These are phyloP conservation scores for Sebastes diaconus DNA, from an alignment of 2,797 vertebrate genomes.

Conservation along the genomic window DNA sequence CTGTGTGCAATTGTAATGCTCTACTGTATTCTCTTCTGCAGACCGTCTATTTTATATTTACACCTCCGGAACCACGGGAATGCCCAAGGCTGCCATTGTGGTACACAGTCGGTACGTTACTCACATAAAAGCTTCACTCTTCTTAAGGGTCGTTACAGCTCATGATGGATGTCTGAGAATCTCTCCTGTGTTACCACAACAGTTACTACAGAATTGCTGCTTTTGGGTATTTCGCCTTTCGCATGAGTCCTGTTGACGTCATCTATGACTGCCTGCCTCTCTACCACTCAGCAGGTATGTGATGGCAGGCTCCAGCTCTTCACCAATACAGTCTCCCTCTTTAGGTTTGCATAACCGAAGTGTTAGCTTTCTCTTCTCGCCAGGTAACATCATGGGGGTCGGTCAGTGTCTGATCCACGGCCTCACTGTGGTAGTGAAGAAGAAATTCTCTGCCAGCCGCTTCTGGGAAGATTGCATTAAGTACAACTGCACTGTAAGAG, in stretches of 20 bases:
- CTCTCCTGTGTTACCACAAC: conserved; percentile 10
- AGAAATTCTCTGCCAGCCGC: conserved; percentile 93
- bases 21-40: conserved; percentile 55
- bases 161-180: conserved; percentile 2
- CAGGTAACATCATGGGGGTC: conserved; percentile 94
- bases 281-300: conserved; percentile 91
- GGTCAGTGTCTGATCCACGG: conserved; percentile 93
- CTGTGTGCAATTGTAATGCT: neutral
- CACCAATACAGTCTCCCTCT: neutral
- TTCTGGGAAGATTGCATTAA: conserved; percentile 96
- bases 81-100: conserved; percentile 92
- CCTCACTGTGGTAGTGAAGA: conserved; percentile 93
- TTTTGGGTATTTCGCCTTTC: conserved; percentile 89
- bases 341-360: neutral
- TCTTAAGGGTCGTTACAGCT: neutral
- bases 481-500: conserved; percentile 92
- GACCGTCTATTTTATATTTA: conserved; percentile 94
- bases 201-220: conserved; percentile 94
- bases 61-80: conserved; percentile 91
- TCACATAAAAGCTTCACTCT: neutral
- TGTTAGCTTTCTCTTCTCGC: conserved; percentile 1
- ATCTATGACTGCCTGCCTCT: conserved; percentile 93
- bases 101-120: conserved; percentile 89
- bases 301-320: neutral
- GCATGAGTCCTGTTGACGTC: conserved; percentile 83